Evolutionary conservation across 2,113 vertebrate species (phyloP).

Genomic region (Catharus bicknelli): DNA sequence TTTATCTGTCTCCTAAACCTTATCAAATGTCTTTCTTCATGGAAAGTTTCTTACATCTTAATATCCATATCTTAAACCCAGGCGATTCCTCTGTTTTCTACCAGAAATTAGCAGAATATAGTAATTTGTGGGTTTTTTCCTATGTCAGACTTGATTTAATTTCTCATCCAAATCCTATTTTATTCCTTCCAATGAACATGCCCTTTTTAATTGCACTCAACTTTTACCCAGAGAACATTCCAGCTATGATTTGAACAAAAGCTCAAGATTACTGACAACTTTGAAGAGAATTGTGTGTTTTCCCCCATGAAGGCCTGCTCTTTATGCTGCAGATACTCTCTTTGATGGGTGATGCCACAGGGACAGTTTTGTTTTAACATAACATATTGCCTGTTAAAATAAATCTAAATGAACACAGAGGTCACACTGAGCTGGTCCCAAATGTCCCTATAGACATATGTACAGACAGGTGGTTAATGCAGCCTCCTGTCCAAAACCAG

Average conservation of each 20-base stretch:
- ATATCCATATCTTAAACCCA: background rate
- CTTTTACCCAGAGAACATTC: background rate
- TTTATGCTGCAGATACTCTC: background rate
- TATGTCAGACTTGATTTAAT: background rate
- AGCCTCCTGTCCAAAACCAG: constrained; percentile 46
- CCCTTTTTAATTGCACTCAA: background rate
- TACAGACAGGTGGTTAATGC: constrained; percentile 26
- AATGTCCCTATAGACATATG: constrained; percentile 31
- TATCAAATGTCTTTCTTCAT: background rate
- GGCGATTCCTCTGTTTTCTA: background rate
- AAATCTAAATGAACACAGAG: constrained; percentile 50
- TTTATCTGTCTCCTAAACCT: background rate
- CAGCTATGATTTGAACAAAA: background rate
- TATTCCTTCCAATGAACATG: background rate
- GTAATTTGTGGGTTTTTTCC: background rate
- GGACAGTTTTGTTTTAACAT: constrained; percentile 35
- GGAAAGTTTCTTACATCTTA: background rate
- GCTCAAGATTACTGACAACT: background rate
- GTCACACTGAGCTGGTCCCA: constrained; percentile 30
- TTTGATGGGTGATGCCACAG: constrained; percentile 33
- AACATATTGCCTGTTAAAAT: constrained; percentile 52
- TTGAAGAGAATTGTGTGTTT: background rate
- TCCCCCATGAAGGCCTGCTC: background rate
- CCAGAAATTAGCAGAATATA: background rate
- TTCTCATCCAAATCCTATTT: background rate